Percentiles rank a stretch among this genome's conserved stretches.
phyloP scores from a whole-genome alignment of 2,113 vertebrate species.

The Hippocampus comes region DNA sequence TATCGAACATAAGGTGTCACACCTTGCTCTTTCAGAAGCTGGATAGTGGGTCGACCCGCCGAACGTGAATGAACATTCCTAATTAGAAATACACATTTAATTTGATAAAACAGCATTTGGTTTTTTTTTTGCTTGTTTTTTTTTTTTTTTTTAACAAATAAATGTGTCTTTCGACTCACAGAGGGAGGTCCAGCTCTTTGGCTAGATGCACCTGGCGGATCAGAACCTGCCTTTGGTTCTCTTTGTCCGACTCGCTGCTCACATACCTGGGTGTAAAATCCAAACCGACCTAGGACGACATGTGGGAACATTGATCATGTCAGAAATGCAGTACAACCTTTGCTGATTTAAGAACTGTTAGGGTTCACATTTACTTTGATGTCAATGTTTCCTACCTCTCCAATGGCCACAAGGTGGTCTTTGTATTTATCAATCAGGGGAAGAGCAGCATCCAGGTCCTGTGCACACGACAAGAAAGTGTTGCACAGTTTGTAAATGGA shows the following conservation, averaged over 20 bases:
- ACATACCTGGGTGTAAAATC: slow-evolving; percentile 93
- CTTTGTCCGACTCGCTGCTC: slow-evolving; percentile 78
- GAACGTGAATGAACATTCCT: slow-evolving; percentile 98
- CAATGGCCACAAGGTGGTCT: slow-evolving; percentile 84
- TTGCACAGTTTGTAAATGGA: neutral
- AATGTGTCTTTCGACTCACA: slow-evolving; percentile 75
- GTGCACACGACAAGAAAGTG: slow-evolving; percentile 15
- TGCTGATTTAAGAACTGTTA: no score
- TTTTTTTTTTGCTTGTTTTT: no score
- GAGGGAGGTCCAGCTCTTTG: slow-evolving; percentile 83
- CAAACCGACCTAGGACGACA: slow-evolving; percentile 82
- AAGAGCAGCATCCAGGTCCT: slow-evolving; percentile 89
- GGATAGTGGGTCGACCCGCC: slow-evolving; percentile 92
- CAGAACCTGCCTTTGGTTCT: slow-evolving; percentile 86
- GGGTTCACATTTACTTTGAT: neutral
- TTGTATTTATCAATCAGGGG: slow-evolving; percentile 88
- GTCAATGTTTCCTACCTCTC: slow-evolving; percentile 76
- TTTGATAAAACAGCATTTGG: neutral
- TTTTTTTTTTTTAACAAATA: neutral
- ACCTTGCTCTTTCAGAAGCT: slow-evolving; percentile 91
- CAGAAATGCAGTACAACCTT: neutral
- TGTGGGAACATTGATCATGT: neutral
- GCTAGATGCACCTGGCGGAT: slow-evolving; percentile 85
- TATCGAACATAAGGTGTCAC: neutral
- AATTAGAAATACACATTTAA: slow-evolving; percentile 22